Conservation (phyloP, 1,140 invertebrate species). For the Varroa destructor region DNA sequence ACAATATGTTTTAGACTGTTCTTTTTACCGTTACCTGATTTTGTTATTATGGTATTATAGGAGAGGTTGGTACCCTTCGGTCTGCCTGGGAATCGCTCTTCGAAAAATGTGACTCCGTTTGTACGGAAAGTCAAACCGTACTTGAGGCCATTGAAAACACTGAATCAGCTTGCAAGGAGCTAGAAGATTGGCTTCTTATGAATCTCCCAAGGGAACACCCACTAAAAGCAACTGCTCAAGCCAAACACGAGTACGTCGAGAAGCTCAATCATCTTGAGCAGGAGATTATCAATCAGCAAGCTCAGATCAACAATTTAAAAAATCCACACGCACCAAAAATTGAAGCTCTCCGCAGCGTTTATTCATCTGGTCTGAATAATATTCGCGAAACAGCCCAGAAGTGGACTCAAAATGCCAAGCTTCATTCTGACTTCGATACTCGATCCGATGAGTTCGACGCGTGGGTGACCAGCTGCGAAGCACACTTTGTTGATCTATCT, state of each 20-base stretch:
- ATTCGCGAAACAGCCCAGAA: conserved; percentile 18
- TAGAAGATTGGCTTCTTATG: conserved; percentile 67
- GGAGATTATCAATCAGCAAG: conserved; percentile 33
- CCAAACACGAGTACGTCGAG: conserved; percentile 63
- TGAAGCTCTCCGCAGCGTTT: conserved; percentile 6
- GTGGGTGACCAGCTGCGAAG: conserved; percentile 19
- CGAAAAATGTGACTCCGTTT: conserved; percentile 51
- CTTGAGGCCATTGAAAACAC: conserved; percentile 63
- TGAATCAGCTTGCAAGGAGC: conserved; percentile 56
- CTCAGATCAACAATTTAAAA: conserved; percentile 8
- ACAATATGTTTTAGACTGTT: background rate
- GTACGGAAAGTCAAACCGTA: conserved; percentile 51
- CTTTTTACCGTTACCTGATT: background rate
- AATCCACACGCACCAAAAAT: background rate
- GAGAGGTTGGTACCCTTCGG: conserved; percentile 55
- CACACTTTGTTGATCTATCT: background rate
- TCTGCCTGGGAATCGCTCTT: conserved; percentile 65
- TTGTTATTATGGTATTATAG: conserved; percentile 34
- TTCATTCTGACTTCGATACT: conserved; percentile 23
- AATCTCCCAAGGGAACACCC: conserved; percentile 75
- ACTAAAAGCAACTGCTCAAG: conserved; percentile 64
- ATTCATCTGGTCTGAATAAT: conserved; percentile 5
- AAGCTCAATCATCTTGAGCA: conserved; percentile 49
- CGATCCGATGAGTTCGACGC: conserved; percentile 16
- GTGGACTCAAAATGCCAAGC: conserved; percentile 17